Conservation (phyloP, 2,888 invertebrate species). For the Eutolmus rufibarbis region DNA sequence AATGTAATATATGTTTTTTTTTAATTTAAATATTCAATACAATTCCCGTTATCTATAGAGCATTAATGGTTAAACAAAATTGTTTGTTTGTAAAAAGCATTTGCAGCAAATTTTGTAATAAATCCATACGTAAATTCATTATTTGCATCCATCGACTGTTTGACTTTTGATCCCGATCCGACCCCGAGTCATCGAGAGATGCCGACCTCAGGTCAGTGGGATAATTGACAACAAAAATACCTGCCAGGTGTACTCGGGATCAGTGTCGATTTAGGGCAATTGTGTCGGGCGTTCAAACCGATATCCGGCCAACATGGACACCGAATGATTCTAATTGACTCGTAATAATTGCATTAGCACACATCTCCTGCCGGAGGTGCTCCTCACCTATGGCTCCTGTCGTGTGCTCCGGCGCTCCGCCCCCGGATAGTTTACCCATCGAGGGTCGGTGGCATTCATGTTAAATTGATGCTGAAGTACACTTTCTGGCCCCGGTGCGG, state of each 20-base stretch:
- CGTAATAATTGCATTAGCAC: conserved; percentile 38
- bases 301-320: neutral
- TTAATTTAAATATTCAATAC: neutral
- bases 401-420: neutral
- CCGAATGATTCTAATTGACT: conserved; percentile 32
- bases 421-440: neutral
- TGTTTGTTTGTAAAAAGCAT: neutral
- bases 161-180: neutral
- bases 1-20: too few species aligned
- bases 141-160: neutral
- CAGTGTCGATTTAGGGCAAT: neutral
- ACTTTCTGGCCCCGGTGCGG: neutral
- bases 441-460: neutral
- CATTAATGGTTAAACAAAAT: neutral
- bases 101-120: neutral
- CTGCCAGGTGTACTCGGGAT: neutral
- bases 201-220: neutral
- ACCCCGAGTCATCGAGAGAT: neutral
- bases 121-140: neutral
- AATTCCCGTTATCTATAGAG: neutral
- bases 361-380: neutral
- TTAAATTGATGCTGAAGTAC: neutral
- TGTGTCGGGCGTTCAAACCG: neutral
- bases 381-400: neutral
- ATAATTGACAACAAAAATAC: neutral